phyloP scores from a whole-genome alignment of 2,888 invertebrate genomes.

The Bombylius major region DNA sequence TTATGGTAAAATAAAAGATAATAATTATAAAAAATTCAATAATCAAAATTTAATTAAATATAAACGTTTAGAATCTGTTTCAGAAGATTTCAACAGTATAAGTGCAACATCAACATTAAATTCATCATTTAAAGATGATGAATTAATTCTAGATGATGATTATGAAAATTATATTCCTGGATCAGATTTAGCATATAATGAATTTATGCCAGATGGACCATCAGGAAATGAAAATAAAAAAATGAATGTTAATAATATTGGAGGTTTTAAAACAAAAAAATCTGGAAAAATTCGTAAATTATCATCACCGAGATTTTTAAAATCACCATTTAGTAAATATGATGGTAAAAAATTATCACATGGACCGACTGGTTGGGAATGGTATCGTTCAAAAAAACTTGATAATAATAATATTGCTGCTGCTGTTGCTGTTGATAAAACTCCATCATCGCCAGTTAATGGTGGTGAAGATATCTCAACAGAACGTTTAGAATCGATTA shows the following conservation, averaged over 20 bases:
- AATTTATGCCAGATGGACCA: constrained; percentile 35
- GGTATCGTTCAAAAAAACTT: constrained; percentile 32
- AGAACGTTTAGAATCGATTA: no score
- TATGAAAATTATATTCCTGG: constrained; percentile 41
- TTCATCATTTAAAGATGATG: constrained; percentile 34
- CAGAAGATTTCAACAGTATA: constrained; percentile 24
- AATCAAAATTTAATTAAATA: constrained; percentile 35
- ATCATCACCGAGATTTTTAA: constrained; percentile 47
- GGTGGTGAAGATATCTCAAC: no score
- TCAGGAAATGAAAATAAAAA: constrained; percentile 24
- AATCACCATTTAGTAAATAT: constrained; percentile 42
- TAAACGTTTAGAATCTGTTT: constrained; percentile 38
- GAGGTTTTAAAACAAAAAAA: constrained; percentile 25
- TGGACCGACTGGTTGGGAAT: constrained; percentile 36
- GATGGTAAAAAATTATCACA: constrained; percentile 22
- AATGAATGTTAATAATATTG: background rate
- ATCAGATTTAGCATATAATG: constrained; percentile 35
- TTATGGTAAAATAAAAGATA: constrained; percentile 27
- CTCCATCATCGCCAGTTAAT: no score
- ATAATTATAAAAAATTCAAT: constrained; percentile 10
- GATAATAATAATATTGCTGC: background rate
- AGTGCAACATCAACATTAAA: background rate
- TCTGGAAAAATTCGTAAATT: constrained; percentile 42
- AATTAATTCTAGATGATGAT: constrained; percentile 44
- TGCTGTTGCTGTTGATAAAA: background rate